Base-by-base conservation (phyloP, 1,140 invertebrate species). In the Teleopsis dalmanni region DNA sequence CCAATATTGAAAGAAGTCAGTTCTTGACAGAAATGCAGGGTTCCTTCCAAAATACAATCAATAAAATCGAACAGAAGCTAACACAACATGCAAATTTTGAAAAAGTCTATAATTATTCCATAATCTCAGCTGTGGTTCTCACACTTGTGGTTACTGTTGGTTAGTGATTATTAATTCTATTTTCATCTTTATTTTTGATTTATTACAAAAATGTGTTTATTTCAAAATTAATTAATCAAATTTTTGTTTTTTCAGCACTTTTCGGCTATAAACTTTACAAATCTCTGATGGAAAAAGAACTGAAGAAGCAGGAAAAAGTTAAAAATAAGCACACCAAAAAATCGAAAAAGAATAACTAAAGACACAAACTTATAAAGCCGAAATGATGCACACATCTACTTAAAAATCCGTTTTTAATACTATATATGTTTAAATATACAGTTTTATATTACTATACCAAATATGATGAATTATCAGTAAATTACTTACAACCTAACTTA, bases 231-330 rank as follows among this genome's bases (percentile, higher is more conserved):
- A n/a, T n/a, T n/a, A n/a, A n/a, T n/a, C n/a, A n/a, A 51, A 60
- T 53, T 56, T 57, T 62, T 57, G 63, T 65, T 66, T 51, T 82
- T 80, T n/a, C 77, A 91, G 87, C 81, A 54, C 88, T 88, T 69
- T 88, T 90, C 70, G 81, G 84, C 42, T 89, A 86, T 71, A 88
- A 87, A 68, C 72, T 91, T 29, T 86, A 87, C 70, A 81, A 82
- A 65, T 87, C 84, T 51, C 71, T 88, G 58, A 78, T 77, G 50
- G 82, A 85, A 13, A 84, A 83, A 62, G 81, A 87, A 54, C 73
- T 73, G 25, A 83, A 80, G 62, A 75, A 74, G 54, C 83, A 86
- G 71, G 83, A 86, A 59, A 87, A 87, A 50, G 53, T 62, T 9
- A 65, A 64, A 56, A 57, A 50, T 51, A 70, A 70, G 46, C 64